A percentile compares a stretch with the other conserved stretches of the same genome.
These are phyloP conservation scores for Verasper variegatus DNA, from an alignment of 2,113 vertebrate species.

Conservation along the genomic window DNA sequence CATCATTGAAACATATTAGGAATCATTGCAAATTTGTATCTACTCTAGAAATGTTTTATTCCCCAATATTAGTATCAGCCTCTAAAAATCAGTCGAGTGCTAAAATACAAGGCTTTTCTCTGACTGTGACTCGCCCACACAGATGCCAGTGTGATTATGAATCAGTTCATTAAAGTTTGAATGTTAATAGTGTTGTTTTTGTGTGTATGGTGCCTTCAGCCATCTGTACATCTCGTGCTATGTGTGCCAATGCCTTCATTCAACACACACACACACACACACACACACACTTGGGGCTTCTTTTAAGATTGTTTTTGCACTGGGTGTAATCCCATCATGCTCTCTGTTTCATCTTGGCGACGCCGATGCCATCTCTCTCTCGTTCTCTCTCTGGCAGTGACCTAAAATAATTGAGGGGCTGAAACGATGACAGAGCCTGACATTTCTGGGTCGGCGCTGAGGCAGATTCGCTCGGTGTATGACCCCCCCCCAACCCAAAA, in stretches of 20 bases:
- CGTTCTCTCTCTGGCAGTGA: slow-evolving; percentile 45
- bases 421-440: slow-evolving; percentile 62
- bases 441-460: slow-evolving; percentile 69
- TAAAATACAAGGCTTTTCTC: not conserved
- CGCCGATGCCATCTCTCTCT: slow-evolving; percentile 14
- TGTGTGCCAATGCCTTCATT: not conserved
- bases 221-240: not conserved
- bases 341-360: slow-evolving; percentile 22
- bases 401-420: slow-evolving; percentile 58
- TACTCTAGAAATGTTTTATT: no score
- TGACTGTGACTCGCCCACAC: not conserved
- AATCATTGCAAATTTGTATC: no score
- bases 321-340: slow-evolving; percentile 30
- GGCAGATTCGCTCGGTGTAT: slow-evolving; percentile 34
- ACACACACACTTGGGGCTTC: not conserved
- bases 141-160: slow-evolving; percentile 13
- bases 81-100: no score
- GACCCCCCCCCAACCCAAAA: slow-evolving; percentile 34
- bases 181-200: slow-evolving; percentile 4
- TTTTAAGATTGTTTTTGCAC: slow-evolving; percentile 10
- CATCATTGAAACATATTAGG: no score
- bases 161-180: not conserved
- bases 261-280: not conserved
- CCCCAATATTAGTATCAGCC: no score
- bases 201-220: not conserved